Conservation (phyloP, 2,797 vertebrate genomes). For the Antennarius maculatus region DNA sequence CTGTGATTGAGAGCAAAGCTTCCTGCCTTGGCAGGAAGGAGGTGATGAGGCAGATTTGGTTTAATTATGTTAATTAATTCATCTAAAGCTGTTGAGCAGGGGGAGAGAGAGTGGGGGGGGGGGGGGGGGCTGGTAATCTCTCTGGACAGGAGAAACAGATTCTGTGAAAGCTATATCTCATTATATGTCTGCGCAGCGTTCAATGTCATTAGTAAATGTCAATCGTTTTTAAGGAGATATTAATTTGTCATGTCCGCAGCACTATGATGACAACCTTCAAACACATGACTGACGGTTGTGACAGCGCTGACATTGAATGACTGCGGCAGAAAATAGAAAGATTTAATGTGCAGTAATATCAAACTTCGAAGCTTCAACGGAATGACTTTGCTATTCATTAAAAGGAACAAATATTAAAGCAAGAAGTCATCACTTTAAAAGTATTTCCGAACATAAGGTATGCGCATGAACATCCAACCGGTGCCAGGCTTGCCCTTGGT, state of each 20-base stretch:
- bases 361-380: constrained; percentile 41
- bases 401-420: constrained; percentile 60
- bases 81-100: constrained; percentile 74
- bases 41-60: constrained; percentile 69
- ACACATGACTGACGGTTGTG: constrained; percentile 33
- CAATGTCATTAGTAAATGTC: constrained; percentile 67
- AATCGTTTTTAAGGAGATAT: constrained; percentile 50
- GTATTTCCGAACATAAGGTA: constrained; percentile 62
- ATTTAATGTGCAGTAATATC: constrained; percentile 34
- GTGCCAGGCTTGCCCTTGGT: constrained; percentile 65
- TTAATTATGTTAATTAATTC: constrained; percentile 84
- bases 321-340: constrained; percentile 8
- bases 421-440: constrained; percentile 50
- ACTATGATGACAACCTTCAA: constrained; percentile 8
- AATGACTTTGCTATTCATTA: constrained; percentile 51
- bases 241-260: constrained; percentile 45
- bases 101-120: too few species aligned
- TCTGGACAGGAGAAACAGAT: constrained; percentile 63
- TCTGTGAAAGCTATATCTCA: constrained; percentile 71
- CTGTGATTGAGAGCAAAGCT: constrained; percentile 36
- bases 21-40: constrained; percentile 61
- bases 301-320: constrained; percentile 40
- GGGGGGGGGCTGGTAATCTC: constrained; percentile 66
- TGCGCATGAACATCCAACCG: constrained; percentile 61
- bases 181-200: constrained; percentile 63